Evolutionary conservation across 2,888 invertebrate species (phyloP), one percentile per base, ranked within the genome.

Genomic region (Galerucella calmariensis): DNA sequence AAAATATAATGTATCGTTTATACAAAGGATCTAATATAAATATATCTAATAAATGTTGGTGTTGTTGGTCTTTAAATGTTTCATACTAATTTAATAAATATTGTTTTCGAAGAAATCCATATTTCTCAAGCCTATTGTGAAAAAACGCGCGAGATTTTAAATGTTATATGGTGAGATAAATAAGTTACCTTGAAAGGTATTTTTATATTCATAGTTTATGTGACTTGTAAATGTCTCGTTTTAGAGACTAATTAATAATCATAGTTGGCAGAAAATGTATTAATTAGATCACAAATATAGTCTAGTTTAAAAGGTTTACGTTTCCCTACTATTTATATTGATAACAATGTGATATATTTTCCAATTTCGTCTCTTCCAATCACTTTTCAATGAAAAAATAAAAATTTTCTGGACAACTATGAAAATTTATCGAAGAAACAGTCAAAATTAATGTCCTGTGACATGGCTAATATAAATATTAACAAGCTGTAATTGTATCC

Each of bases 181-280:
- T 41, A 9, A 41, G 35, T 9, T 41, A 41, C 35, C 35, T 41
- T 41, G 6, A 41, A 48, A 48, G 14, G 12, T 12, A 48, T 48
- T 48, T 48, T 48, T 48, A 58, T 58, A n/a, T 58, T 35, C 61
- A 61, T 27, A 27, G 61, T 14, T 35, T 14, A 14, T 58, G 35
- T 46, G 9, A 24, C 11, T 35, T 12, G 44, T 67, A 51, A 35
- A 24, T 12, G 71, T 65, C 71, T 71, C 71, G 71, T 71, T 71
- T 56, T 71, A 71, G 71, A 71, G 71, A 56, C 65, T 12, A 35
- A 16, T 24, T 41, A 16, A 51, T 41, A 14, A 62, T 20, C 4
- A 53, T 68, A n/a, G 59, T 62, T 62, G n/a, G 9, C 62, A 56
- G 56, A 56, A 56, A 56, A 41, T 41, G 35, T 41, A 41, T 41